Base-by-base conservation (phyloP, 2,888 invertebrate species). In the Synanthedon vespiformis region DNA sequence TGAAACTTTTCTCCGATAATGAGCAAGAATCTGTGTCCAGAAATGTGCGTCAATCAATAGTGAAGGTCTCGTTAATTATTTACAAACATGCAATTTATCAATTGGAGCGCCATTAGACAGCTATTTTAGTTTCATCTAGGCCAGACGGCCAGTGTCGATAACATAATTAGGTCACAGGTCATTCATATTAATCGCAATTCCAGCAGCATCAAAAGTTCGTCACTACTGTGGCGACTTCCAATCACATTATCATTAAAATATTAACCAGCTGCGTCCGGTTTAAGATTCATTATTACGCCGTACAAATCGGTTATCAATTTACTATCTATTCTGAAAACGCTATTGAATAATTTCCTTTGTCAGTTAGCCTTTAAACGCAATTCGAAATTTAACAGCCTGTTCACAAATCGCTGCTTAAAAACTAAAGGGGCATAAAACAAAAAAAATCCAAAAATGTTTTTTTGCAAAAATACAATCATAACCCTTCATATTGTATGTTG, bases 171-270 rank as follows among this genome's bases (percentile, higher is more conserved):
- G 74, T 56, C 79, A 74, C 66, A 71, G 80, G 78, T 79, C 80
- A 76, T 40, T 53, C 64, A 67, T 70, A 76, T 79, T 79, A 80
- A 77, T 72, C 81, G 82, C 67, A 78, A 69, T 79, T 18, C 16
- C 48, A 12, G 44, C 48, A 16, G 18, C 48, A 48, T 48, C 48
- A 48, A 48, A 48, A 12, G 48, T 48, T 48, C 34, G 44, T 48
- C 16, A 48, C 48, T 11, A 48, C 16, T 48, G 16, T 16, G 48
- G 13, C 48, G 48, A 48, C 18, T 44, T n/a, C 13, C 44, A 13
- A 14, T 12, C 44, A 44, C 44, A 44, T 44, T 44, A 44, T 44
- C 44, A 44, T 44, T 44, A 8, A 13, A 13, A 44, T 34, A 44
- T 44, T 44, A 44, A 44, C 44, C 44, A 44, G 44, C 44, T 44